Base-by-base conservation (phyloP, 2,797 vertebrate genomes). In the Sebastes elongatus region DNA sequence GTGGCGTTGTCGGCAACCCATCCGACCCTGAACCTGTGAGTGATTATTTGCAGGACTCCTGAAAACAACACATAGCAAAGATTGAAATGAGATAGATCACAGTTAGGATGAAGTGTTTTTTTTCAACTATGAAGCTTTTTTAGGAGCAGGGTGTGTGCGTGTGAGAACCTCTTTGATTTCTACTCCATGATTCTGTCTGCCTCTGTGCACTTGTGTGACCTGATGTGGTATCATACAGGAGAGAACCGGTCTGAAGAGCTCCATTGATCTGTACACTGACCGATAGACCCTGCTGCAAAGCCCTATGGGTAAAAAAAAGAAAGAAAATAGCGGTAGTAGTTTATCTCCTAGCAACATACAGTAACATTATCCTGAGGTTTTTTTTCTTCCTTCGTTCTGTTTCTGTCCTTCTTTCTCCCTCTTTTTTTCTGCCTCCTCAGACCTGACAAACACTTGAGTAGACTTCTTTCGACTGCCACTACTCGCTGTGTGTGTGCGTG, bases 341-440 rank as follows among this genome's bases (percentile, higher is more conserved):
- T 91, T 88, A 90, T 92, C 80, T 87, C 84, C 84, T 88, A 89
- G 84, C 86, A 88, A 89, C 82, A 77, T 79, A 86, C 82, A 88
- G 80, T 73, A 82, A 78, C 81, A 83, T 71, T 52, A 81, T 86
- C 69, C 76, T 61, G 49, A 61, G 57, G 55, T 80, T 68, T 84
- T 86, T 86, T 85, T 46, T 85, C 56, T 83, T 80, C 67, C 53
- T 78, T 74, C 65, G 80, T 71, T 84, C 67, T 78, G 23, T 80
- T 73, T 78, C 68, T 63, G 25, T 80, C 71, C 78, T 30, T 81
- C 64, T 89, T 63, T 59, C 49, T 53, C 28, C 11, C 53, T 52
- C 22, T 42, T 70, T 81, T 80, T 64, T 62, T 73, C 53, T 64
- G 20, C 68, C 65, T 84, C 69, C 74, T 86, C 65, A 80, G 42